Conservation (phyloP, 2,888 invertebrate species). For the Tinea trinotella region DNA sequence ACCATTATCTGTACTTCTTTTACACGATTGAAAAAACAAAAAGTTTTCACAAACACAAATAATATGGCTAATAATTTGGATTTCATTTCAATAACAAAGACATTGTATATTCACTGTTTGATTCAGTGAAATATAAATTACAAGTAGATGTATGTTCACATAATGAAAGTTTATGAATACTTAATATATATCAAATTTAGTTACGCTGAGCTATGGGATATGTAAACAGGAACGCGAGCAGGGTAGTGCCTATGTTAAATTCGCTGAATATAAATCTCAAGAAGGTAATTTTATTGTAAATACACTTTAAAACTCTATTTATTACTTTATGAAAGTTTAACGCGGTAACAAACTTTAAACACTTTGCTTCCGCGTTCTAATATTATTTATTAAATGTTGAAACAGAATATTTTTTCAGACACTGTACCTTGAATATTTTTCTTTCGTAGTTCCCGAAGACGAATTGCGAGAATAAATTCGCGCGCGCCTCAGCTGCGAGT, state of each 20-base stretch:
- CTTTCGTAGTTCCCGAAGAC: constrained; percentile 5
- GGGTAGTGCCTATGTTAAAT: background rate
- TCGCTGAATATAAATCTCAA: background rate
- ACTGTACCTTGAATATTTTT: constrained; percentile 5
- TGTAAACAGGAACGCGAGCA: background rate
- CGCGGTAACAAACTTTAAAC: background rate
- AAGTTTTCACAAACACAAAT: no score
- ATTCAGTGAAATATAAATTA: background rate
- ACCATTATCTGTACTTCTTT: no score
- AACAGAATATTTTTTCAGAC: background rate
- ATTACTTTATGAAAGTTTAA: background rate
- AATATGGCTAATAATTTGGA: no score
- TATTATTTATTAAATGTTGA: background rate
- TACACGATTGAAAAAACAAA: no score
- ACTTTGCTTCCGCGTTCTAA: background rate
- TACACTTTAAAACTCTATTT: background rate
- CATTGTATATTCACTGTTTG: background rate
- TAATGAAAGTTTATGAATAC: background rate
- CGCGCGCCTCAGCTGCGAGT: background rate
- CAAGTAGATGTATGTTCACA: background rate
- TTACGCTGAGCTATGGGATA: background rate
- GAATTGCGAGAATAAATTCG: background rate
- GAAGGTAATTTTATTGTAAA: background rate
- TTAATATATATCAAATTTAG: background rate
- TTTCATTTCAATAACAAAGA: background rate